Conservation (phyloP, 2,888 invertebrate genomes). For the Blomia tropicalis region DNA sequence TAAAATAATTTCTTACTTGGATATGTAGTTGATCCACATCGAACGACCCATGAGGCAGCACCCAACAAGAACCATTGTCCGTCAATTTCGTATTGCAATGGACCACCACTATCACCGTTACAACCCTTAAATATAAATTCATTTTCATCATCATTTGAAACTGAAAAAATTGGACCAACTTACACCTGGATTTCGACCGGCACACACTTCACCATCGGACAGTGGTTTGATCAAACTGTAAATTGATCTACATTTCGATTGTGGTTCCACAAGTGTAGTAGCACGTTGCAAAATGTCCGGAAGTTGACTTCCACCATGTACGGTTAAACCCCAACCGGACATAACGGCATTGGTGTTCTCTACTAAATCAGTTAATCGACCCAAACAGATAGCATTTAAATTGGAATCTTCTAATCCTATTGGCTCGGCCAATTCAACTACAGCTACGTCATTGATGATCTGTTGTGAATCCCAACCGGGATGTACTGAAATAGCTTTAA, state of each 20-base stretch:
- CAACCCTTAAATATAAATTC: not conserved
- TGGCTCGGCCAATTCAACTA: not conserved
- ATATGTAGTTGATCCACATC: not conserved
- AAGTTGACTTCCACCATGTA: not conserved
- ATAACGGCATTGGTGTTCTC: constrained; percentile 1
- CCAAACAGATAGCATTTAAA: constrained; percentile 5
- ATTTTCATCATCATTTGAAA: not conserved
- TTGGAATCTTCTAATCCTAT: not conserved
- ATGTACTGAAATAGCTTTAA: not conserved
- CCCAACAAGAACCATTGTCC: not conserved
- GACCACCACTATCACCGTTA: constrained; percentile 11
- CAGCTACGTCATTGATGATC: constrained; percentile 8
- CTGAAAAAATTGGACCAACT: not conserved
- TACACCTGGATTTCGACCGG: not conserved
- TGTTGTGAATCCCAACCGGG: not conserved
- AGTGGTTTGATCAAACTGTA: not conserved
- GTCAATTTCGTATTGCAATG: constrained; percentile 4
- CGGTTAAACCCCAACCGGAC: constrained; percentile 12
- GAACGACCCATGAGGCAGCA: constrained; percentile 13
- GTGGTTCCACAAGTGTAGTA: not conserved
- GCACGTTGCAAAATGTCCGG: constrained; percentile 5
- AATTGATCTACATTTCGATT: not conserved
- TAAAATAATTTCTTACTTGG: not conserved
- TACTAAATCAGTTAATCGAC: not conserved
- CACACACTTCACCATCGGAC: not conserved